Evolutionary conservation across 2,113 vertebrate species (phyloP).

Genomic region (Orcinus orca): DNA sequence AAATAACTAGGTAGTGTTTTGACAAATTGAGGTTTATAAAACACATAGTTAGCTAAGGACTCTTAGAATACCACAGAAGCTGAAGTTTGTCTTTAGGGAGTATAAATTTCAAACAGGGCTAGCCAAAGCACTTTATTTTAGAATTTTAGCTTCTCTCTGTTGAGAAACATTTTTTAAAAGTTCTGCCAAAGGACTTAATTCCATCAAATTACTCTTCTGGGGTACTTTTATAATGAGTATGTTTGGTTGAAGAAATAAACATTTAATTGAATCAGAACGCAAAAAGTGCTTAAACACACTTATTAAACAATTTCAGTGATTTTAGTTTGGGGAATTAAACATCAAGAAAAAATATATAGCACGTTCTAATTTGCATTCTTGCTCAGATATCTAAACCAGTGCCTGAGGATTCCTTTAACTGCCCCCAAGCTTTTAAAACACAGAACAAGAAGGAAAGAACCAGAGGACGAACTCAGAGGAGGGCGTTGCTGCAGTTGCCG

Average conservation of each 20-base stretch:
- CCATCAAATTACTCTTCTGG: slow-evolving; percentile 7
- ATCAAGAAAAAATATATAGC: neutral
- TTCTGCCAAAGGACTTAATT: neutral
- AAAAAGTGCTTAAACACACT: neutral
- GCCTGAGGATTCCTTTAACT: neutral
- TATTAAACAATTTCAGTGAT: slow-evolving; percentile 25
- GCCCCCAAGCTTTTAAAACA: neutral
- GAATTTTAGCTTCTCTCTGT: neutral
- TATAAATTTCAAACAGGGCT: neutral
- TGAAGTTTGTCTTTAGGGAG: slow-evolving; percentile 20
- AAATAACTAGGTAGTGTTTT: neutral
- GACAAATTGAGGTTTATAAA: neutral
- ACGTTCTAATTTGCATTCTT: slow-evolving; percentile 32
- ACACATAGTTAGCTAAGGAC: neutral
- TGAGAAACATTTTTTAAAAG: neutral
- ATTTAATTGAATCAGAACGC: slow-evolving; percentile 22
- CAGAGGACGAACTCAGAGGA: neutral
- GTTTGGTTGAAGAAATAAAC: slow-evolving; percentile 31
- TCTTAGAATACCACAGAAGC: neutral
- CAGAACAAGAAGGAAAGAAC: neutral
- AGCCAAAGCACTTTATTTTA: neutral
- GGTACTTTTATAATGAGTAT: neutral
- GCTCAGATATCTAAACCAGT: neutral
- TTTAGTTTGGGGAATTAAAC: slow-evolving; percentile 44
- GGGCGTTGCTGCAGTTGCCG: neutral